Evolutionary conservation across 92 coral and sea anemone genomes (phyloP).

Genomic region (Heteractis magnifica): DNA sequence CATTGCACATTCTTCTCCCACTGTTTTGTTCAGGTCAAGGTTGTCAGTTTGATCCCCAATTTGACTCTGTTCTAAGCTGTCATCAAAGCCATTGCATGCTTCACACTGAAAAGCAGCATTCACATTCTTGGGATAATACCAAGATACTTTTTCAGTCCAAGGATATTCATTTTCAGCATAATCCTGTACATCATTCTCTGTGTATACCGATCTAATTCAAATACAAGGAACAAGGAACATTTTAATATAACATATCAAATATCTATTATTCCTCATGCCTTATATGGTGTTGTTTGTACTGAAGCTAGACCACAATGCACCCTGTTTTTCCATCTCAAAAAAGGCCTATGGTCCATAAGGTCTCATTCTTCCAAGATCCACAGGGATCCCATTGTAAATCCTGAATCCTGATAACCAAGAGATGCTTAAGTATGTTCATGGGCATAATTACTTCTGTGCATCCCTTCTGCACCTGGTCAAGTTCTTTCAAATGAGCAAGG

Average conservation of each 20-base stretch:
- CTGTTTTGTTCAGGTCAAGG: not conserved
- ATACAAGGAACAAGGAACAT: not conserved
- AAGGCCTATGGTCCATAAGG: too few relatives aligned
- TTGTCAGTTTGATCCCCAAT: not conserved
- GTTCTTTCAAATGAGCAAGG: too few relatives aligned
- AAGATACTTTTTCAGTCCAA: conserved; percentile 35
- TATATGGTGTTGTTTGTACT: too few relatives aligned
- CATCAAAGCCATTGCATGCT: conserved; percentile 10
- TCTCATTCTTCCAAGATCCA: too few relatives aligned
- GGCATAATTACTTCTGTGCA: too few relatives aligned
- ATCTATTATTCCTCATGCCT: too few relatives aligned
- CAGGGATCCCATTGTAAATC: too few relatives aligned
- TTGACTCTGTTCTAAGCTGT: conserved; percentile 26
- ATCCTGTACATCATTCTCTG: conserved; percentile 50
- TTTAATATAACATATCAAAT: not conserved
- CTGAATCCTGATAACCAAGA: too few relatives aligned
- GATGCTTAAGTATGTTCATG: too few relatives aligned
- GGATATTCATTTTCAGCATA: conserved; percentile 37
- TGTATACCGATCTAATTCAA: conserved; percentile 58
- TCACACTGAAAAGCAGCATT: not conserved
- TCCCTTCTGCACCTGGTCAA: too few relatives aligned
- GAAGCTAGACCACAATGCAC: too few relatives aligned
- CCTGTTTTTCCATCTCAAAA: too few relatives aligned
- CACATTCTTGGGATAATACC: conserved; percentile 1
- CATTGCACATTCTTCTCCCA: not conserved